Evolutionary conservation across 2,797 vertebrate genomes (phyloP).

Genomic region (Amblyopsis hoosieri): DNA sequence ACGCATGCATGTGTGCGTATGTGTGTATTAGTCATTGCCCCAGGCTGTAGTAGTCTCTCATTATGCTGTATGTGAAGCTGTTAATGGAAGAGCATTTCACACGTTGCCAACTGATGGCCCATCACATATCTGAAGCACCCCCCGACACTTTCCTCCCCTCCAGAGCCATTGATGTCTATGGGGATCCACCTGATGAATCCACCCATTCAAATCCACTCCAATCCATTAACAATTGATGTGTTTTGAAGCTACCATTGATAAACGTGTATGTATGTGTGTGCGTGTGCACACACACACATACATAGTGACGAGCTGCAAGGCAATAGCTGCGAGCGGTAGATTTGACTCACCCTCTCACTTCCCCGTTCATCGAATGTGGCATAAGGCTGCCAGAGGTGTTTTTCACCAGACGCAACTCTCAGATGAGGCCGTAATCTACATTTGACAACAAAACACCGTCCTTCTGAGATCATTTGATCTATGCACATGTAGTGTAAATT

Average conservation of each 20-base stretch:
- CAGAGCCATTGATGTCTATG: slow-evolving; percentile 13
- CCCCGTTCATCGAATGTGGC: slow-evolving; percentile 44
- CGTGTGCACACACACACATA: slow-evolving; percentile 1
- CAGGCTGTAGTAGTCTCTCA: slow-evolving; percentile 40
- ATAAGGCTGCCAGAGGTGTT: slow-evolving; percentile 28
- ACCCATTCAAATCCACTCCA: slow-evolving; percentile 32
- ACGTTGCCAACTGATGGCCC: slow-evolving; percentile 39
- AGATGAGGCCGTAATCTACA: slow-evolving; percentile 18
- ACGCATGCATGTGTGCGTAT: neutral
- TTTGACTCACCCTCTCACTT: slow-evolving; percentile 45
- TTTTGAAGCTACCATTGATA: slow-evolving; percentile 28
- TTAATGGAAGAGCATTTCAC: slow-evolving; percentile 62
- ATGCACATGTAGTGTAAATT: neutral
- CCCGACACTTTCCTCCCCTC: slow-evolving; percentile 23
- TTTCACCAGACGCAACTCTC: slow-evolving; percentile 18
- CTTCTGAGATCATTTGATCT: neutral
- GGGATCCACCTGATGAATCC: slow-evolving; percentile 27
- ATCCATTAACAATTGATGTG: slow-evolving; percentile 25
- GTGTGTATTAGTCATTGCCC: slow-evolving; percentile 21
- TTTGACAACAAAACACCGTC: slow-evolving; percentile 21
- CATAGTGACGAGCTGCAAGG: neutral
- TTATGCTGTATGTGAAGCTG: slow-evolving; percentile 53
- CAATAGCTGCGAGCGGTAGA: slow-evolving; percentile 20
- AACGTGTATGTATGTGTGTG: neutral
- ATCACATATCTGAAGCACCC: slow-evolving; percentile 34